phyloP scores from a whole-genome alignment of 53 echinoderm and acorn worm species.

The Mesocentrotus franciscanus region DNA sequence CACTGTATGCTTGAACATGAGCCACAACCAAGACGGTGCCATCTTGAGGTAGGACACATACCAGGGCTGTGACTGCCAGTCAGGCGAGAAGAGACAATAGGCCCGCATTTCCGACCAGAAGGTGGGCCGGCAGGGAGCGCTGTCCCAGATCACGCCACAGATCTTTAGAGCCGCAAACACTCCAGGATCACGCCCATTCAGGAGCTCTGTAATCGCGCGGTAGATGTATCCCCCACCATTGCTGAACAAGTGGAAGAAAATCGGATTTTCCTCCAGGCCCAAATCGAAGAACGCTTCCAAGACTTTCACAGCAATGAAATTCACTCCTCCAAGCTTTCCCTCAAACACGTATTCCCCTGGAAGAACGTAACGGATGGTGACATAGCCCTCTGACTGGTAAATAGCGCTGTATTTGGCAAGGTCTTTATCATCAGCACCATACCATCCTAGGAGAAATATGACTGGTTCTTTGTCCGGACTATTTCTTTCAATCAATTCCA shows the following conservation, averaged over 20 bases:
- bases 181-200: conserved; percentile 71
- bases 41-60: conserved; percentile 53
- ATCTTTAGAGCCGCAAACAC: conserved; percentile 74
- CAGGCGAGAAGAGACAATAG: conserved; percentile 43
- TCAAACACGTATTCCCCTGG: conserved; percentile 72
- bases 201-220: conserved; percentile 76
- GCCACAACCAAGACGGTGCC: conserved; percentile 22
- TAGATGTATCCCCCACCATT: conserved; percentile 87
- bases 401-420: conserved; percentile 89
- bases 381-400: conserved; percentile 86
- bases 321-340: conserved; percentile 60
- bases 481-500: conserved; percentile 7
- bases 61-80: conserved; percentile 24
- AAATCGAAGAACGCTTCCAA: conserved; percentile 90
- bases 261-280: conserved; percentile 90
- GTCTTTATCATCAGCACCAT: conserved; percentile 83
- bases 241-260: conserved; percentile 93
- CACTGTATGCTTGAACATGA: conserved; percentile 56
- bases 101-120: conserved; percentile 63
- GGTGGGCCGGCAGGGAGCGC: conserved; percentile 73
- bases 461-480: conserved; percentile 77
- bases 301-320: conserved; percentile 79
- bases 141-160: conserved; percentile 88
- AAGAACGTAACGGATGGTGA: conserved; percentile 88
- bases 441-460: conserved; percentile 90